Base-by-base conservation (phyloP, 2,888 invertebrate species). In the Maniola hyperantus region DNA sequence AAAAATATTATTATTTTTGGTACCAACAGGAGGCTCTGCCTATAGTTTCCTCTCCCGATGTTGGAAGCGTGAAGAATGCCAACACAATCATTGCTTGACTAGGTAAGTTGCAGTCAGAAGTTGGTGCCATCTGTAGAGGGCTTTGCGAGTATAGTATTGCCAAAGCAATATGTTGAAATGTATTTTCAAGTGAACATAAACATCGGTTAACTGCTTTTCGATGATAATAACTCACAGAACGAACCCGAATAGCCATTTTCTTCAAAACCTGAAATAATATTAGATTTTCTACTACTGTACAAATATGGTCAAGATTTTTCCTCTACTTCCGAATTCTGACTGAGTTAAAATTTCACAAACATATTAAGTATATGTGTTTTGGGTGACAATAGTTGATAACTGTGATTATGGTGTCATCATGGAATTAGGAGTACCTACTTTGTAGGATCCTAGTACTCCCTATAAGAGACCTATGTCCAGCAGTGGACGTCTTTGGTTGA, bases 141-240 rank as follows among this genome's bases (percentile, higher is more conserved):
- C 39, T 55, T 55, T 18, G 34, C 33, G 36, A 39, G 55, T 55
- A 55, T 55, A 18, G 54, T 20, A 55, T 42, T 55, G 55, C 39
- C 55, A 39, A 58, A 65, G 54, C 59, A 59, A 33, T 59, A 46
- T 48, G 60, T 61, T 36, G 54, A 61, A 65, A 53, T 61, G 36
- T 68, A 57, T 51, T 62, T 66, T 55, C 50, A 62, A 54, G 51
- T 34, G 39, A 55, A 54, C 10, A 33, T 44, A 36, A 46, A 67
- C 62, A 58, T 58, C n/a, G 53, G 51, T 51, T 34, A 58, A 58
- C 44, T 63, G 59, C 51, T 64, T 59, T 50, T 60, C 59, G 39
- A 46, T 65, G 60, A 65, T 65, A 51, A 59, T 44, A 57, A 51
- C 50, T 59, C 58, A 58, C 51, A 51, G 20, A 65, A 64, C 20